Percentiles rank a stretch among this genome's conserved stretches.
Conservation (phyloP, 2,113 vertebrate species). For the Psittacula cyanocephala region DNA sequence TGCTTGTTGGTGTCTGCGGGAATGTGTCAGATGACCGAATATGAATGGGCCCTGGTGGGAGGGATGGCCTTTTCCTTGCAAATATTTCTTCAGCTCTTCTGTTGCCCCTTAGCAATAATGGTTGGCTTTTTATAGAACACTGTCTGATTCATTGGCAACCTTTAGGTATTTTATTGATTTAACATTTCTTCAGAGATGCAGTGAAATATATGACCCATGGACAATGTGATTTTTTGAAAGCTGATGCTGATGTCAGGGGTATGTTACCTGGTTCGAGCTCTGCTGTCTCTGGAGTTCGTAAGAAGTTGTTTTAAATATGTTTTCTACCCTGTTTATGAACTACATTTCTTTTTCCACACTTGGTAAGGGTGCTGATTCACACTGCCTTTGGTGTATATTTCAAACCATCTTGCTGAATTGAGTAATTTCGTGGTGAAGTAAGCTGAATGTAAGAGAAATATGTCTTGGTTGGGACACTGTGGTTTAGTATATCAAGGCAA, state of each 20-base stretch:
- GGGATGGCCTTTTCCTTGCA: conserved; percentile 49
- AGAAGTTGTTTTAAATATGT: conserved; percentile 41
- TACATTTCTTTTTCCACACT: background rate
- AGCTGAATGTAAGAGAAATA: conserved; percentile 21
- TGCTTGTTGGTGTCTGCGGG: background rate
- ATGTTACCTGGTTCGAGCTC: conserved; percentile 16
- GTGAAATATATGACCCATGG: conserved; percentile 53
- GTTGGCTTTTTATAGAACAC: conserved; percentile 61
- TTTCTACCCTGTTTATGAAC: conserved; percentile 33
- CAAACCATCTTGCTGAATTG: conserved; percentile 22
- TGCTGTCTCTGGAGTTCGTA: conserved; percentile 10
- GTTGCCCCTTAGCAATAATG: conserved; percentile 37
- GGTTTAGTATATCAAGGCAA: conserved; percentile 18
- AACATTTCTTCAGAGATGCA: conserved; percentile 65
- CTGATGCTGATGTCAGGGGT: background rate
- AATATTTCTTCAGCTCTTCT: conserved; percentile 61
- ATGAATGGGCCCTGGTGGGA: background rate
- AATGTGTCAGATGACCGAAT: background rate
- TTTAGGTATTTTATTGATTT: conserved; percentile 74
- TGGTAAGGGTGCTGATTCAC: background rate
- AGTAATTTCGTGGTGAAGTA: conserved; percentile 57
- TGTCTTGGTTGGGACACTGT: background rate
- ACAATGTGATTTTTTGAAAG: conserved; percentile 44
- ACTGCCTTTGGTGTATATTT: background rate
- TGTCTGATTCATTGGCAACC: conserved; percentile 56